phyloP scores from a whole-genome alignment of 2,888 invertebrate species.

The Eudiplozoon nipponicum region DNA sequence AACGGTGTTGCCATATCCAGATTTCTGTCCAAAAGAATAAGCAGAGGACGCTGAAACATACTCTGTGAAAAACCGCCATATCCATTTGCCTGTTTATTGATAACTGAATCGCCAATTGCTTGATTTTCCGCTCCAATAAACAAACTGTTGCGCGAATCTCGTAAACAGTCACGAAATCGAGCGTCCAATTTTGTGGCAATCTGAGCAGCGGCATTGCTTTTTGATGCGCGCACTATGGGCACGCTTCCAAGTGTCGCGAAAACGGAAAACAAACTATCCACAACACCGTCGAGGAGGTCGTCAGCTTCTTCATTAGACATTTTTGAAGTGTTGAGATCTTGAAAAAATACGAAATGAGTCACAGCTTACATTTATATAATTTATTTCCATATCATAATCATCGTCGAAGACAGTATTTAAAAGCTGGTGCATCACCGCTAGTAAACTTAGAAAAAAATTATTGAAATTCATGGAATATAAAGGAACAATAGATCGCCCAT shows the following conservation, averaged over 20 bases:
- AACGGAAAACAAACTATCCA: slow-evolving; percentile 76
- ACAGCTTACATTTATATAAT: too few species aligned
- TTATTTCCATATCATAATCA: too few species aligned
- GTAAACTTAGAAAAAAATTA: too few species aligned
- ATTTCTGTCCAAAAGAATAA: slow-evolving; percentile 64
- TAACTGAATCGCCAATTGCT: too few species aligned
- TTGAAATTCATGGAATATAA: too few species aligned
- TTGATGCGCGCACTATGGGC: slow-evolving; percentile 59
- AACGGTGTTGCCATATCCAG: slow-evolving; percentile 81
- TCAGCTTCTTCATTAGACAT: slow-evolving; percentile 63
- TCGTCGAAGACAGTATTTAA: too few species aligned
- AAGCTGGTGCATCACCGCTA: too few species aligned
- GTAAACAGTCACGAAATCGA: slow-evolving; percentile 68
- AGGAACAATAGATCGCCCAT: too few species aligned
- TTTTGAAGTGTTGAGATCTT: too few species aligned
- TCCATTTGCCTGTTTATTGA: too few species aligned
- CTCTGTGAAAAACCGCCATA: slow-evolving; percentile 11
- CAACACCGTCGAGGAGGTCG: slow-evolving; percentile 57
- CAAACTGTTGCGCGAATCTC: slow-evolving; percentile 74
- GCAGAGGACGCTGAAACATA: slow-evolving; percentile 52
- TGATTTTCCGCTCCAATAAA: slow-evolving; percentile 44
- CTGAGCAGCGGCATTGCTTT: slow-evolving; percentile 88
- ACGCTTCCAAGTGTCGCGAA: slow-evolving; percentile 61
- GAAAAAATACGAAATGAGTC: too few species aligned
- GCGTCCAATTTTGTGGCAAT: slow-evolving; percentile 81